These are phyloP conservation scores for Hesperia comma DNA, from an alignment of 2,888 invertebrate species.

Conservation along the genomic window DNA sequence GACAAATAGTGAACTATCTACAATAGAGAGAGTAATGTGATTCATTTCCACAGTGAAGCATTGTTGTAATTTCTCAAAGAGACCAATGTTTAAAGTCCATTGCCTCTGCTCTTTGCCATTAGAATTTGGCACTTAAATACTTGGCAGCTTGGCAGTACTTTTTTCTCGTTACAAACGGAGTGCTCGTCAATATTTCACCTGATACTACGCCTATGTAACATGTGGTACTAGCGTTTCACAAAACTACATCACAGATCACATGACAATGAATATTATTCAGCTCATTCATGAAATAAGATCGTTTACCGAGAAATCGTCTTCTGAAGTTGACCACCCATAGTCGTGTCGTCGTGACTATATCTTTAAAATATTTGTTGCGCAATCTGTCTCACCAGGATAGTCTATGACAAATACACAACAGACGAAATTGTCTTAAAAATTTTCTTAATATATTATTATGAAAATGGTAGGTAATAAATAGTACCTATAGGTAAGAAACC, in stretches of 20 bases:
- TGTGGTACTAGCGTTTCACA: background rate
- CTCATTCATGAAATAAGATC: constrained; percentile 24
- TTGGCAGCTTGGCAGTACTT: constrained; percentile 3
- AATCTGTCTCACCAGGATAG: background rate
- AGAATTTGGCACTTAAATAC: background rate
- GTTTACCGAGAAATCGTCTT: constrained; percentile 31
- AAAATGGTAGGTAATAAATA: too few relatives aligned
- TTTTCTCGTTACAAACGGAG: background rate
- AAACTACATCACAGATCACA: constrained; percentile 9
- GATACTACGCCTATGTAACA: background rate
- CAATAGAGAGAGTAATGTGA: constrained; percentile 7
- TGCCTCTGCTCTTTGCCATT: constrained; percentile 4
- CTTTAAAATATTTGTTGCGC: background rate
- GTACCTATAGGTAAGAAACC: too few relatives aligned
- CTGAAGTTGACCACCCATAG: background rate
- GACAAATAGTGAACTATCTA: constrained; percentile 6
- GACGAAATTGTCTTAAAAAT: too few relatives aligned
- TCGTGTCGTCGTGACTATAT: background rate
- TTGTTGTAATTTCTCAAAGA: constrained; percentile 6
- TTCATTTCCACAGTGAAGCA: background rate
- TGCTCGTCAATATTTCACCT: background rate
- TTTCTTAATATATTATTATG: too few relatives aligned
- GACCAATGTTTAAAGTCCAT: constrained; percentile 22
- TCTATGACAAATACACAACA: constrained; percentile 9
- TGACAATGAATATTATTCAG: constrained; percentile 13